These are phyloP conservation scores for Lycocerus yunnanus DNA, from an alignment of 2,888 invertebrate genomes.

Conservation along the genomic window DNA sequence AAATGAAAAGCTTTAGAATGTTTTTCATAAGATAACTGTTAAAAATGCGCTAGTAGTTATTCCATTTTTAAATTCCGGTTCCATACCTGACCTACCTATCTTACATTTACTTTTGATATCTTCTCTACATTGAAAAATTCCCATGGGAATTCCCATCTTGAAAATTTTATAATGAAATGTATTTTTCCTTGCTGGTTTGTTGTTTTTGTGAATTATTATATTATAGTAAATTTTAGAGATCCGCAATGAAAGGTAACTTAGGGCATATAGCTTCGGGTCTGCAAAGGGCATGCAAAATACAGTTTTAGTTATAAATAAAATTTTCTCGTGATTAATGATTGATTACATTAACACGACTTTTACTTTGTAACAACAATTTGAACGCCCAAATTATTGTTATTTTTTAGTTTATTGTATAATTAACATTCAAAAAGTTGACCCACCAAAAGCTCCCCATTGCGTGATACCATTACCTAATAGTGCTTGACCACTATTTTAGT, in stretches of 20 bases:
- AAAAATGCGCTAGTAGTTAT: not conserved
- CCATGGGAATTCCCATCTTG: not conserved
- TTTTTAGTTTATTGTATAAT: not conserved
- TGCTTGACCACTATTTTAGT: not conserved
- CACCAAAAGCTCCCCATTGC: not conserved
- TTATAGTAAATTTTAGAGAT: not conserved
- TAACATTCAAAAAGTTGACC: not conserved
- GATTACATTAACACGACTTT: not conserved
- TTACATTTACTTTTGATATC: not conserved
- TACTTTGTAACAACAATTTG: not conserved
- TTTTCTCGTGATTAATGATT: not conserved
- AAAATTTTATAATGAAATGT: not conserved
- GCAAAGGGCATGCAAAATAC: not conserved
- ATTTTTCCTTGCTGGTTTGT: not conserved
- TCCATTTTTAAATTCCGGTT: not conserved
- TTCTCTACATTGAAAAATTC: not conserved
- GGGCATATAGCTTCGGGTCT: not conserved
- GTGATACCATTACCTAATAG: not conserved
- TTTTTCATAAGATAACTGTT: not conserved
- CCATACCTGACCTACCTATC: not conserved
- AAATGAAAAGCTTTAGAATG: no score
- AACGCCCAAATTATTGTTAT: not conserved
- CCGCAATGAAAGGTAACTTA: not conserved
- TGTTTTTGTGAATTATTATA: not conserved
- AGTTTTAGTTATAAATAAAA: not conserved